Conservation (phyloP, 1,140 invertebrate genomes). For the Cydia fagiglandana region DNA sequence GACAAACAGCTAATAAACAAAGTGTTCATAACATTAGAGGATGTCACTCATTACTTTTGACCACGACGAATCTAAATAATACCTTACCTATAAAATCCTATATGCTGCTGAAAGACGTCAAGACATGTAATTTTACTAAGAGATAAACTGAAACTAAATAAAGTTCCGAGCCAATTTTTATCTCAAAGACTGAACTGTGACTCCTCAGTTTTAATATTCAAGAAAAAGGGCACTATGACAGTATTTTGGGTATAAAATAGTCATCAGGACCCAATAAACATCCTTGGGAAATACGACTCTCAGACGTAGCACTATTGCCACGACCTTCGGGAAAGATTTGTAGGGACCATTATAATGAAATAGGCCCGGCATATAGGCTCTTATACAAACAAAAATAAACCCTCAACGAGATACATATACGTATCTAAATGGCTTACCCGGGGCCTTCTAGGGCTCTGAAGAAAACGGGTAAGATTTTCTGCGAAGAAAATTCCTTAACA, state of each 20-base stretch:
- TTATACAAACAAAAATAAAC: conserved; percentile 11
- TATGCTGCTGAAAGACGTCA: too few relatives aligned
- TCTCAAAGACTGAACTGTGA: too few relatives aligned
- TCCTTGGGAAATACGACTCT: conserved; percentile 10
- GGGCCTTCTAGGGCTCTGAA: not conserved
- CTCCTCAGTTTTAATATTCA: not conserved
- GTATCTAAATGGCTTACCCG: not conserved
- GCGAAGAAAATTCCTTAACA: not conserved
- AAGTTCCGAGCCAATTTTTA: too few relatives aligned
- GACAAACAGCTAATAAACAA: too few relatives aligned
- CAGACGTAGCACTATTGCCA: conserved; percentile 18
- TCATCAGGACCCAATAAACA: conserved; percentile 1
- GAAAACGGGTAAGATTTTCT: not conserved
- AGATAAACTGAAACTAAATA: too few relatives aligned
- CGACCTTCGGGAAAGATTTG: conserved; percentile 28
- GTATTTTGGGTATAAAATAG: not conserved
- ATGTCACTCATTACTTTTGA: too few relatives aligned
- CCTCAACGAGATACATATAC: not conserved
- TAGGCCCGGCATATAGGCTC: not conserved
- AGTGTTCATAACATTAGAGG: too few relatives aligned
- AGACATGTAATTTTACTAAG: too few relatives aligned
- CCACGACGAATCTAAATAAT: too few relatives aligned
- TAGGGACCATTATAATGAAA: conserved; percentile 25
- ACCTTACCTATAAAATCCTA: too few relatives aligned
- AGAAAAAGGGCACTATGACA: not conserved